These are phyloP conservation scores for Orthosia incerta DNA, from an alignment of 2,888 invertebrate species.

Conservation along the genomic window DNA sequence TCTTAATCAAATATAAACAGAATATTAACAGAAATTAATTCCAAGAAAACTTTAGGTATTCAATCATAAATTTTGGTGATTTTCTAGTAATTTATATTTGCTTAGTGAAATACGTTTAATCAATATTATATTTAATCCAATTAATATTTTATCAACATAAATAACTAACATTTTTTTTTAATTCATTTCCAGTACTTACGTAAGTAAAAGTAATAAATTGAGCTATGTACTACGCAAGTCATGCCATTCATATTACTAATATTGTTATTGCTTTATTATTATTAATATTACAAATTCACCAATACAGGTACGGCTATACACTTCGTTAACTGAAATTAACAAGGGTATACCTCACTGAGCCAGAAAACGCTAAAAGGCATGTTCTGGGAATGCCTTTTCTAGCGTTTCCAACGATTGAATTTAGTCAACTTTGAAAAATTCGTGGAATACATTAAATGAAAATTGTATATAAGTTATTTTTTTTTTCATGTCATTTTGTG, in stretches of 20 bases:
- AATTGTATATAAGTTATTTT: background rate
- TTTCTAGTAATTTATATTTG: too few relatives aligned
- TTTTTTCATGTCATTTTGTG: too few relatives aligned
- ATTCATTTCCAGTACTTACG: too few relatives aligned
- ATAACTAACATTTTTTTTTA: too few relatives aligned
- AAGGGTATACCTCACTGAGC: constrained; percentile 30
- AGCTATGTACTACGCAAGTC: too few relatives aligned
- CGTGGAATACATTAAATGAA: constrained; percentile 3
- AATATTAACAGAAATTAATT: background rate
- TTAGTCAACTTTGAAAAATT: constrained; percentile 13
- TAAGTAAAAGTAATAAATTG: too few relatives aligned
- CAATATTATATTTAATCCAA: background rate
- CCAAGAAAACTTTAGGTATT: background rate
- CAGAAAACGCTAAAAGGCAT: constrained; percentile 31
- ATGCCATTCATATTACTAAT: too few relatives aligned
- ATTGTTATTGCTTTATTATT: too few relatives aligned
- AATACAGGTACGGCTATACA: constrained; percentile 29
- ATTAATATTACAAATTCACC: background rate
- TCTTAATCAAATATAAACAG: background rate
- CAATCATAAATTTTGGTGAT: background rate
- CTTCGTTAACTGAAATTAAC: constrained; percentile 59
- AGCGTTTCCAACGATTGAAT: constrained; percentile 23
- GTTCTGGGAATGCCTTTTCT: constrained; percentile 21
- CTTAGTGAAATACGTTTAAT: background rate
- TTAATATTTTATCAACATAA: background rate